Evolutionary conservation across 2,888 invertebrate species (phyloP).

Genomic region (Microplitis manilae): DNA sequence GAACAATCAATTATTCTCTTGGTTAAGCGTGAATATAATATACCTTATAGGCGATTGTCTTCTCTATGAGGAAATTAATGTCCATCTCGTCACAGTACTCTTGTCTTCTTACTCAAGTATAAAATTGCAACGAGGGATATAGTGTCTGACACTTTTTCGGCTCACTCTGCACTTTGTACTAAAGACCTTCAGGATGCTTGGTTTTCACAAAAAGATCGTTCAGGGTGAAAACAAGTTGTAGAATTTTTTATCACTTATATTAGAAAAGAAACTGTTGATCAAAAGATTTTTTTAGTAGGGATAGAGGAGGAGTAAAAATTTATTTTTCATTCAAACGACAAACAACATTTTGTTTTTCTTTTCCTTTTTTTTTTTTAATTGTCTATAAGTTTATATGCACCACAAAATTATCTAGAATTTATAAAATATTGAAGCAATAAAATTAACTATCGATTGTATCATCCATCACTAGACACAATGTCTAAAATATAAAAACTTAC

Average conservation of each 20-base stretch:
- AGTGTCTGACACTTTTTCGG: conserved; percentile 7
- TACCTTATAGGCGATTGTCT: conserved; percentile 42
- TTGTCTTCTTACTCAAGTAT: conserved; percentile 56
- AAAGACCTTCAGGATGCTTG: conserved; percentile 24
- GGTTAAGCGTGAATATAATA: conserved; percentile 60
- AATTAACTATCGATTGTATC: background rate
- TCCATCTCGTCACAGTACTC: conserved; percentile 35
- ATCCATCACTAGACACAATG: background rate
- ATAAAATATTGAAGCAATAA: too few relatives aligned
- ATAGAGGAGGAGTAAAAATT: background rate
- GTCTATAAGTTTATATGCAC: background rate
- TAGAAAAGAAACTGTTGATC: background rate
- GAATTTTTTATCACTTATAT: conserved; percentile 10
- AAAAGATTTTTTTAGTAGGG: conserved; percentile 7
- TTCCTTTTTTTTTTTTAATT: background rate
- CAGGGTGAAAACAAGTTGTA: conserved; percentile 26
- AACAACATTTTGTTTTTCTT: background rate
- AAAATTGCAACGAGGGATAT: conserved; percentile 54
- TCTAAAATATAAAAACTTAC: background rate
- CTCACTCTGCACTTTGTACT: conserved; percentile 29
- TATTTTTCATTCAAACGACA: background rate
- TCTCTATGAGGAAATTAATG: conserved; percentile 26
- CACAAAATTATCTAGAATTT: background rate
- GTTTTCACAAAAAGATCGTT: conserved; percentile 33
- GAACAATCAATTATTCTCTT: conserved; percentile 68